Evolutionary conservation across 2,113 vertebrate genomes (phyloP).

Genomic region (Dicentrarchus labrax): DNA sequence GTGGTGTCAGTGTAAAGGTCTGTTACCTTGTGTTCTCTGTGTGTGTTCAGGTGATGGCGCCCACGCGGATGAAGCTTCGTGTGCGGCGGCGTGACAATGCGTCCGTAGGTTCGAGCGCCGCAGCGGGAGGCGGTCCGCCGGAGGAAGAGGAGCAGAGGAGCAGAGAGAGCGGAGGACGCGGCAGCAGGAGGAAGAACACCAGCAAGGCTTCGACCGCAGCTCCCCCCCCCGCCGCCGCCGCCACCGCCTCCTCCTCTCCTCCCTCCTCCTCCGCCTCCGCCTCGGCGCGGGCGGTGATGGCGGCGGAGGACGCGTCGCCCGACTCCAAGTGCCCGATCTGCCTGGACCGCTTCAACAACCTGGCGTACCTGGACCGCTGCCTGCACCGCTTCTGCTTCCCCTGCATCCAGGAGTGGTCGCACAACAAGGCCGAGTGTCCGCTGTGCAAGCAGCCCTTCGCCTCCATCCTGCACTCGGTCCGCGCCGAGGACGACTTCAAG

Average conservation of each 20-base stretch:
- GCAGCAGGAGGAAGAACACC: conserved; percentile 49
- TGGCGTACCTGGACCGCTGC: conserved; percentile 91
- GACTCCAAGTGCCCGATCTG: conserved; percentile 96
- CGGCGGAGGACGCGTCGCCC: conserved; percentile 87
- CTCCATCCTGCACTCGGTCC: conserved; percentile 92
- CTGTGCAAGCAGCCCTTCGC: conserved; percentile 94
- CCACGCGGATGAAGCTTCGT: conserved; percentile 86
- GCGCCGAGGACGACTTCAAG: conserved; percentile 91
- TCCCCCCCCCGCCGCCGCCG: too few species aligned
- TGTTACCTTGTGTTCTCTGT: background rate
- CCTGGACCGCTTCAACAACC: conserved; percentile 92
- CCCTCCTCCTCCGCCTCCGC: conserved; percentile 21
- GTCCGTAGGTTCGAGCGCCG: background rate
- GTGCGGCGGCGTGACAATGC: conserved; percentile 65
- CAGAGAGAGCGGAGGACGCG: background rate
- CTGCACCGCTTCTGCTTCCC: conserved; percentile 94
- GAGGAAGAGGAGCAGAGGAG: conserved; percentile 26
- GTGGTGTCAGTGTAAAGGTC: too few species aligned
- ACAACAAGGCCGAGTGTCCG: conserved; percentile 94
- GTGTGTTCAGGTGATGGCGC: conserved; percentile 84
- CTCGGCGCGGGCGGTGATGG: conserved; percentile 6
- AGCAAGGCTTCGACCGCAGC: background rate
- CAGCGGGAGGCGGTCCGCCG: background rate
- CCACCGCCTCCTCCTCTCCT: background rate
- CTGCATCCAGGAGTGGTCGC: conserved; percentile 94